A percentile compares a stretch with the other conserved stretches of the same genome.
Evolutionary conservation across 2,888 invertebrate species (phyloP).

Genomic region (Oxyteleia sp.): DNA sequence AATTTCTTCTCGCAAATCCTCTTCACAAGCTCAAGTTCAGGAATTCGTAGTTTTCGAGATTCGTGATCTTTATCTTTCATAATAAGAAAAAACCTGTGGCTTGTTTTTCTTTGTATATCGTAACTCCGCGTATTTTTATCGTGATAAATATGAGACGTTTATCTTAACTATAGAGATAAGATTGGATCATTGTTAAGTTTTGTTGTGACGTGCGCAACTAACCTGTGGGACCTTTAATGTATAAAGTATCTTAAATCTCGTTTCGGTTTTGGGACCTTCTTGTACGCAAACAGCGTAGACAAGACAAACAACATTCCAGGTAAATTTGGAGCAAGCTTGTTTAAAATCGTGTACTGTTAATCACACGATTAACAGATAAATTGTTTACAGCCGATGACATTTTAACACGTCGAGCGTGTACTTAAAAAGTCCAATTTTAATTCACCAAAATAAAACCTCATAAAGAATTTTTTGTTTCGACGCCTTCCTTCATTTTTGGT

Average conservation of each 20-base stretch:
- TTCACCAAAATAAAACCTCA: too few relatives aligned
- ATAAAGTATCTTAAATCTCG: slow-evolving; percentile 37
- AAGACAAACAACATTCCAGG: too few relatives aligned
- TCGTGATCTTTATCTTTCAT: slow-evolving; percentile 14
- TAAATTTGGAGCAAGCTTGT: too few relatives aligned
- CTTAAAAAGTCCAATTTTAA: too few relatives aligned
- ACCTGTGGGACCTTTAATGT: slow-evolving; percentile 38
- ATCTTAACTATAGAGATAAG: slow-evolving; percentile 49
- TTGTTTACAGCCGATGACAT: too few relatives aligned
- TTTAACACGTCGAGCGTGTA: too few relatives aligned
- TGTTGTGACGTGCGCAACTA: slow-evolving; percentile 51
- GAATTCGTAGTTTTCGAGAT: slow-evolving; percentile 3
- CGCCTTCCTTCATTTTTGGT: neutral
- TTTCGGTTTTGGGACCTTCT: slow-evolving; percentile 1
- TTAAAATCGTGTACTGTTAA: too few relatives aligned
- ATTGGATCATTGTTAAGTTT: slow-evolving; percentile 56
- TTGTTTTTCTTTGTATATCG: slow-evolving; percentile 28
- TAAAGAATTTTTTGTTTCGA: too few relatives aligned
- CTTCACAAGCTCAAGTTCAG: neutral
- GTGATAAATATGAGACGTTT: slow-evolving; percentile 43
- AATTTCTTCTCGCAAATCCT: neutral
- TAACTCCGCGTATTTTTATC: slow-evolving; percentile 26
- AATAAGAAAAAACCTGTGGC: slow-evolving; percentile 28
- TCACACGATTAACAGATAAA: too few relatives aligned
- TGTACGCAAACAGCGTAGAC: neutral